These are phyloP conservation scores for Enoplosus armatus DNA, from an alignment of 2,797 vertebrate species.

Conservation along the genomic window DNA sequence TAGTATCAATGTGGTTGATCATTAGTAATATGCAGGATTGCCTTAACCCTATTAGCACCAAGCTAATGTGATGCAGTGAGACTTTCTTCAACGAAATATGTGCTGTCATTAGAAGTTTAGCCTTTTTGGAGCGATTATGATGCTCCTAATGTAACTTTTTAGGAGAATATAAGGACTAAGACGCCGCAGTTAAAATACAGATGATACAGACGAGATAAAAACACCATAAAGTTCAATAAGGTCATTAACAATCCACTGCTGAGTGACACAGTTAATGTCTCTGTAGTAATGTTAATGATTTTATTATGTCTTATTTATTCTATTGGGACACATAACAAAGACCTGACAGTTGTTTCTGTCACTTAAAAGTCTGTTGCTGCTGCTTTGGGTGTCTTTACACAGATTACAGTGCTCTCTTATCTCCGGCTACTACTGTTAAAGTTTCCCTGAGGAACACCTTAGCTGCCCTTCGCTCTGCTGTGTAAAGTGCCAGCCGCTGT, in stretches of 20 bases:
- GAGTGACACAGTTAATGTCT: constrained; percentile 9
- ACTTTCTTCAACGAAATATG: neutral
- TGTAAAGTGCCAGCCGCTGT: constrained; percentile 43
- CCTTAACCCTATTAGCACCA: constrained; percentile 48
- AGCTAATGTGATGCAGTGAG: neutral
- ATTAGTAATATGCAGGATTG: constrained; percentile 76
- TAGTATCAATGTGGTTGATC: constrained; percentile 85
- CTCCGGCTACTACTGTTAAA: constrained; percentile 49
- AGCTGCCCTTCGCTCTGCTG: constrained; percentile 64
- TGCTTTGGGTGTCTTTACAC: constrained; percentile 39
- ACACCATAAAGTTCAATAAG: constrained; percentile 15
- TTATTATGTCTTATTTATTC: constrained; percentile 41
- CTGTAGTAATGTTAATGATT: constrained; percentile 43
- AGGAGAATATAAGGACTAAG: neutral
- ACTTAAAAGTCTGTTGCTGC: constrained; percentile 4
- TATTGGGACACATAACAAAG: constrained; percentile 16
- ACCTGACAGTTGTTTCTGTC: constrained; percentile 18
- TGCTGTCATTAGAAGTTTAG: neutral
- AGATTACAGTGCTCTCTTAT: constrained; percentile 62
- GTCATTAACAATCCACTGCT: neutral
- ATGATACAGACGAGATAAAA: constrained; percentile 24
- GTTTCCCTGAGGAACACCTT: constrained; percentile 53
- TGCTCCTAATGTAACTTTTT: neutral
- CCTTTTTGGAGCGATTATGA: neutral
- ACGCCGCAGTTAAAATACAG: neutral